A percentile compares a stretch with the other conserved stretches of the same genome.
Conservation (phyloP, 2,888 invertebrate species). For the Phengaris alcon region DNA sequence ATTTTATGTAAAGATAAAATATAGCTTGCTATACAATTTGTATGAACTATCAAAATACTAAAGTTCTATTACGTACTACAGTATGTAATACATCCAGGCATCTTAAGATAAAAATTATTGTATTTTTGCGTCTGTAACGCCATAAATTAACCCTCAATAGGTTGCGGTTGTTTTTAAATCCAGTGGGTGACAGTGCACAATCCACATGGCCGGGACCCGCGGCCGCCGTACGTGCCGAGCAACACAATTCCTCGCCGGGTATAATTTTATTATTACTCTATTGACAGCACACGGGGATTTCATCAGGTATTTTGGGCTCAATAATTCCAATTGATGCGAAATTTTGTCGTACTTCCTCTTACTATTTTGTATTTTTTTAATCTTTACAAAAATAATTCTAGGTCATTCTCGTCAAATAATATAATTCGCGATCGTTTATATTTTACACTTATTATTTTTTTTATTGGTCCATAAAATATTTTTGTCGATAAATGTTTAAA, state of each 20-base stretch:
- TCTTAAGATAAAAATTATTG: too few species aligned
- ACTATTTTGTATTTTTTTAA: not conserved
- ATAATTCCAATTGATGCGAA: slow-evolving; percentile 1
- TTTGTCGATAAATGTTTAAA: too few species aligned
- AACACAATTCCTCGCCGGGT: slow-evolving; percentile 39
- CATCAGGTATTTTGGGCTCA: not conserved
- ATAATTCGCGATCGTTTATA: not conserved
- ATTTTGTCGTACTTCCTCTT: slow-evolving; percentile 10
- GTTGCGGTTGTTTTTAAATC: not conserved
- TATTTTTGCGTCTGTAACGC: too few species aligned
- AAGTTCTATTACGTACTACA: too few species aligned
- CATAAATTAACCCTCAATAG: not conserved
- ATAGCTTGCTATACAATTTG: too few species aligned
- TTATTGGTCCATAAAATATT: too few species aligned
- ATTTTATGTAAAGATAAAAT: too few species aligned
- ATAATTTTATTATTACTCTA: slow-evolving; percentile 39
- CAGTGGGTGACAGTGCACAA: slow-evolving; percentile 44
- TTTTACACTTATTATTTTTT: not conserved
- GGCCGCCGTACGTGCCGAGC: slow-evolving; percentile 56
- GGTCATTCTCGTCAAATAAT: not conserved
- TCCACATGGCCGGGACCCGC: slow-evolving; percentile 52
- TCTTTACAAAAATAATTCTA: not conserved
- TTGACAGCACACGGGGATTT: slow-evolving; percentile 30
- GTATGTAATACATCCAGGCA: too few species aligned
- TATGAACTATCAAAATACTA: too few species aligned